phyloP scores from a whole-genome alignment of 35 echinoderm and acorn worm genomes.

The Diadema setosum region DNA sequence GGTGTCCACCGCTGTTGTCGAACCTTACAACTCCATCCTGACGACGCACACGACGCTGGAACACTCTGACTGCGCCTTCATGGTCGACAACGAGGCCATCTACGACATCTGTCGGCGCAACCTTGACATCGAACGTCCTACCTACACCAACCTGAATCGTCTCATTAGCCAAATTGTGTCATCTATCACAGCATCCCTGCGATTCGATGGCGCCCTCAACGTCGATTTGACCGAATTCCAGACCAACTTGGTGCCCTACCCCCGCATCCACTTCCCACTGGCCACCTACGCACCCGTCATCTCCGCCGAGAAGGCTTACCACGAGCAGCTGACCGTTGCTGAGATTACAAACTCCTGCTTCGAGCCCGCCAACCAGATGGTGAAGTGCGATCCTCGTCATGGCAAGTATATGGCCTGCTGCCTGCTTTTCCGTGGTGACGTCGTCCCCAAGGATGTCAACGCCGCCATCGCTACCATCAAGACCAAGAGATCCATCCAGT shows the following conservation, averaged over 20 bases:
- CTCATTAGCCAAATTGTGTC: too few species aligned
- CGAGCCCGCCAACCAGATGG: slow-evolving; percentile 59
- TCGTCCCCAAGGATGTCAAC: slow-evolving; percentile 64
- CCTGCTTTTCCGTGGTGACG: slow-evolving; percentile 42
- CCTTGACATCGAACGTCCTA: slow-evolving; percentile 76
- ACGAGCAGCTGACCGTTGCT: slow-evolving; percentile 57
- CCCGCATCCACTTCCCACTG: slow-evolving; percentile 65
- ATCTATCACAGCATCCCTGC: too few species aligned
- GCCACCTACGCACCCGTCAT: slow-evolving; percentile 72
- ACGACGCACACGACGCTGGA: slow-evolving; percentile 80
- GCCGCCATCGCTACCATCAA: slow-evolving; percentile 41
- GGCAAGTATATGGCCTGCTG: slow-evolving; percentile 61
- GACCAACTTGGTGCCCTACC: slow-evolving; percentile 74
- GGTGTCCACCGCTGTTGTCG: slow-evolving; percentile 67
- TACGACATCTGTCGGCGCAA: slow-evolving; percentile 79
- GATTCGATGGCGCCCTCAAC: slow-evolving; percentile 77
- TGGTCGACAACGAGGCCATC: slow-evolving; percentile 89
- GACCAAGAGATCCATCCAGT: slow-evolving; percentile 35
- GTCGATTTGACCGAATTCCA: slow-evolving; percentile 78
- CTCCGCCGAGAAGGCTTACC: slow-evolving; percentile 70
- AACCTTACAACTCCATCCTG: slow-evolving; percentile 81
- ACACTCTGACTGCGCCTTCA: slow-evolving; percentile 84
- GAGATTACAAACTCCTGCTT: slow-evolving; percentile 71
- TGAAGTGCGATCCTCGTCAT: slow-evolving; percentile 52
- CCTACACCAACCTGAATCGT: slow-evolving; percentile 62